Evolutionary conservation across 2,797 vertebrate species (phyloP), one percentile per base, ranked within the genome.

Genomic region (Sebastes kiyomatsui): DNA sequence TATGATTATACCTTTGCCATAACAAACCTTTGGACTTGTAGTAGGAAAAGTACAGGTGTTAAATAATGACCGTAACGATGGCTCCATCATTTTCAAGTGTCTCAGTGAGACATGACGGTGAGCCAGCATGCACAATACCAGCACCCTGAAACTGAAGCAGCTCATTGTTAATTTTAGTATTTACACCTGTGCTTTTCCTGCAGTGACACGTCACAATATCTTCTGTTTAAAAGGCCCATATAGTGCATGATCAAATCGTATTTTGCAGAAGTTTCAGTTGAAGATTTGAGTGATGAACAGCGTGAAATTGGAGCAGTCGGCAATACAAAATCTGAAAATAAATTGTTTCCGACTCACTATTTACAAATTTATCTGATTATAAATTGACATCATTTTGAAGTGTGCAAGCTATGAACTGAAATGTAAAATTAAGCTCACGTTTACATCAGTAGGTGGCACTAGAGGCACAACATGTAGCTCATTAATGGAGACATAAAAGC

Each of bases 391-490:
- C 5, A 5, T 6, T 11, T 4, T 46, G 1, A 54, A 25, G 11
- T 62, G 2, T 42, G 2, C 0, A 35, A 3, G 13, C 60, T 23
- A 6, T 72, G 13, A 67, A 42, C 28, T 62, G 5, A 7, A 56
- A 25, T 54, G 27, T 77, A 2, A 27, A 12, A 27, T 1, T 38
- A 4, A 7, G 2, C 52, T 16, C 9, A 18, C 1, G 5, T n/a
- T 20, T 64, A 2, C 18, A 79, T 9, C 92, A 90, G 67, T 80
- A 93, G 93, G 74, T 87, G 93, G 92, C 91, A 77, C 18, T 73
- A 91, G 65, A 85, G 77, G 20, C 59, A 42, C 71, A 86, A 72
- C 14, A 52, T 72, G 22, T 22, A 69, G 1, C 3, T 33, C 20
- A 49, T 28, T 42, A 27, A 67, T 62, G 7, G 11, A 70, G 18